These are phyloP conservation scores for Cantharis lateralis DNA, from an alignment of 2,888 invertebrate species.

Conservation along the genomic window DNA sequence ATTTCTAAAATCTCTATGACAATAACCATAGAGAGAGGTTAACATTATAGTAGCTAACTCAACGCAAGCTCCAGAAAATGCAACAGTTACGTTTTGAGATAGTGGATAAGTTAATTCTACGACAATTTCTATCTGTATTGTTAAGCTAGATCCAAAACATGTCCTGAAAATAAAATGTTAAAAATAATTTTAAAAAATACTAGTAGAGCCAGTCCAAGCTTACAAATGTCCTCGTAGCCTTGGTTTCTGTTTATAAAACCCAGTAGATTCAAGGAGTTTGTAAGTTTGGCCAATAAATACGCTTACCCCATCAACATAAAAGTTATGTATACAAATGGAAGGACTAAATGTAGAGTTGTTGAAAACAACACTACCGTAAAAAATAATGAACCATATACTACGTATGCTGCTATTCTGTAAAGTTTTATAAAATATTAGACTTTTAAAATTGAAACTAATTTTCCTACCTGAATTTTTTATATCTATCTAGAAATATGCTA, in stretches of 20 bases:
- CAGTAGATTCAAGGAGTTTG: too few relatives aligned
- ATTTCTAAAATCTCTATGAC: not conserved
- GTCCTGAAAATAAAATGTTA: not conserved
- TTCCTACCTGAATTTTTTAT: not conserved
- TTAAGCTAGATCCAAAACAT: not conserved
- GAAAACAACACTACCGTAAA: not conserved
- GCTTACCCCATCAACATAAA: not conserved
- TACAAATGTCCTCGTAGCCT: too few relatives aligned
- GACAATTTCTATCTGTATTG: not conserved
- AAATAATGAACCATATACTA: not conserved
- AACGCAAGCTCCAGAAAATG: not conserved
- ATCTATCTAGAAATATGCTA: not conserved
- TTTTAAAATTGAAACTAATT: not conserved
- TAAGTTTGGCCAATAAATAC: not conserved
- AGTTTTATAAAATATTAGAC: not conserved
- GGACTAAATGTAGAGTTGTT: not conserved
- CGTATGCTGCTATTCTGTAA: not conserved
- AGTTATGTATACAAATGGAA: not conserved
- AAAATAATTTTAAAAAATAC: too few relatives aligned
- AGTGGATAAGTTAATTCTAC: not conserved
- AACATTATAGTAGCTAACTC: not conserved
- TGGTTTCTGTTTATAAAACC: too few relatives aligned
- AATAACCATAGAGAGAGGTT: not conserved
- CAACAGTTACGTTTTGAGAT: not conserved
- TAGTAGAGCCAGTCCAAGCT: too few relatives aligned